These are phyloP conservation scores for Portunus trituberculatus DNA, from an alignment of 1,140 invertebrate species.

Conservation along the genomic window DNA sequence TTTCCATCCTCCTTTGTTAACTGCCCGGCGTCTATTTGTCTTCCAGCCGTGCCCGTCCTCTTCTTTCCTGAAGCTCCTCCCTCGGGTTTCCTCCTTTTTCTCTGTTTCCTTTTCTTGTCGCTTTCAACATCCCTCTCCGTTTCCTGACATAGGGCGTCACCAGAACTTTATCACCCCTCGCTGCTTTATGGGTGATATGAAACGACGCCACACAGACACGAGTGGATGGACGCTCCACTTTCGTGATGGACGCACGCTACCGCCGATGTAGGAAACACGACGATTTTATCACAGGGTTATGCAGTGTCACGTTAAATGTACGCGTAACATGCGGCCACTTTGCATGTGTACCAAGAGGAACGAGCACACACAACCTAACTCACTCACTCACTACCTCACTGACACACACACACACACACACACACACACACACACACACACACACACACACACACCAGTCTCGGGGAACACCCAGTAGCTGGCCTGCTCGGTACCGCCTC, in stretches of 20 bases:
- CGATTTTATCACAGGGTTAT: background rate
- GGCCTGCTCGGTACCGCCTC: too few species aligned
- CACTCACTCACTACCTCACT: too few species aligned
- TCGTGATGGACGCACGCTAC: too few species aligned
- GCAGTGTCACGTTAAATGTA: background rate
- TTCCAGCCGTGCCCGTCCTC: background rate
- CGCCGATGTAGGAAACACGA: background rate
- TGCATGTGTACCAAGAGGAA: background rate
- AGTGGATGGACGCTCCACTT: background rate
- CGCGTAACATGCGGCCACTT: background rate
- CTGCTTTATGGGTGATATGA: too few species aligned
- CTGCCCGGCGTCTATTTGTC: background rate
- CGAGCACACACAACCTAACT: background rate
- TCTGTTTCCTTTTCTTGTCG: background rate
- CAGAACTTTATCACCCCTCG: too few species aligned
- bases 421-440: too few species aligned
- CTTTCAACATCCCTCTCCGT: background rate
- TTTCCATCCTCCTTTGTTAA: constrained; percentile 1
- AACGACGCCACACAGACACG: background rate
- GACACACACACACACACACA: too few species aligned
- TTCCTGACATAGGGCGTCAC: background rate
- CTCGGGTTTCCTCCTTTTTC: background rate
- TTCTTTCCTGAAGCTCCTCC: background rate
- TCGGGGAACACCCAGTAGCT: too few species aligned
- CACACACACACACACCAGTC: too few species aligned